Conservation (phyloP, 2,888 invertebrate genomes). For the Drosophila neotestacea region DNA sequence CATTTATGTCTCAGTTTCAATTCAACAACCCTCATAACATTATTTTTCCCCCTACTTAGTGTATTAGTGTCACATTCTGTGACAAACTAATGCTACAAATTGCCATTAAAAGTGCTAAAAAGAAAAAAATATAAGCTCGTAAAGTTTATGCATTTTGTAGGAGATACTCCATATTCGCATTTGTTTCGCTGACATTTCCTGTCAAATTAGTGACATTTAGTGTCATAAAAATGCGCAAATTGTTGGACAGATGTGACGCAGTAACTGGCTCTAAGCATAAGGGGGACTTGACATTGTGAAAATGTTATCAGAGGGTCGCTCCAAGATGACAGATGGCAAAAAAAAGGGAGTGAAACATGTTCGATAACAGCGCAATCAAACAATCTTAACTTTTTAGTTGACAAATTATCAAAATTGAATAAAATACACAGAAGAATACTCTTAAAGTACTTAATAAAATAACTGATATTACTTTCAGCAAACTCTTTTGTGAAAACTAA, state of each 20-base stretch:
- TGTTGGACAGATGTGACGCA: constrained; percentile 39
- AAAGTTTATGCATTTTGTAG: constrained; percentile 46
- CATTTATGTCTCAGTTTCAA: background rate
- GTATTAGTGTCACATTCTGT: constrained; percentile 23
- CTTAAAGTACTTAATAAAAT: background rate
- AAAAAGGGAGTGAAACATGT: constrained; percentile 5
- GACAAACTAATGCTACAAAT: constrained; percentile 60
- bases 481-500: background rate
- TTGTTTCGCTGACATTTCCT: constrained; percentile 62
- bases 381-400: background rate
- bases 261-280: constrained; percentile 7
- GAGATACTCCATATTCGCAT: constrained; percentile 53
- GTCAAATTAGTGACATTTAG: constrained; percentile 72
- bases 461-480: background rate
- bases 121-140: constrained; percentile 20
- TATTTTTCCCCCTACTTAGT: constrained; percentile 14
- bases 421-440: background rate
- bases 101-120: constrained; percentile 28
- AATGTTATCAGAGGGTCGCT: constrained; percentile 7
- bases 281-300: constrained; percentile 7
- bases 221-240: constrained; percentile 63
- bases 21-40: constrained; percentile 18
- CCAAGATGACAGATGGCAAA: constrained; percentile 34
- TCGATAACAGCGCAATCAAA: constrained; percentile 33
- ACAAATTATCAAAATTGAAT: background rate